These are phyloP conservation scores for Pteronura brasiliensis DNA, from an alignment of 2,113 vertebrate genomes.

Conservation along the genomic window DNA sequence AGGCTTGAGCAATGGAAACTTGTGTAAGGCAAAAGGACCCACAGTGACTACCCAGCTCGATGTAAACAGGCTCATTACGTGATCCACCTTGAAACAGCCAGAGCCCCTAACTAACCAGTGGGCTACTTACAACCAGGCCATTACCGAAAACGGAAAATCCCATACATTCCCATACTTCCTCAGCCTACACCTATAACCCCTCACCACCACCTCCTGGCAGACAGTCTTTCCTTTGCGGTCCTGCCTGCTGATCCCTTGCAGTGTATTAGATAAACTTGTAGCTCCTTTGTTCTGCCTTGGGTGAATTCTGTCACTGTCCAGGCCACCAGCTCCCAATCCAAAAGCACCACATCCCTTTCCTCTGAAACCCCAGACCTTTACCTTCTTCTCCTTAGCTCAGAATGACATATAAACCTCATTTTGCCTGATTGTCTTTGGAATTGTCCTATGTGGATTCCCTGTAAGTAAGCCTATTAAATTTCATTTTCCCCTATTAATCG, in stretches of 20 bases:
- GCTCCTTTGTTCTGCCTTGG: not conserved
- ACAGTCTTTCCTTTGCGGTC: not conserved
- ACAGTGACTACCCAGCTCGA: not conserved
- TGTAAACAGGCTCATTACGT: not conserved
- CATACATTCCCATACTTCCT: not conserved
- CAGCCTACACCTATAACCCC: not conserved
- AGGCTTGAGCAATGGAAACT: not conserved
- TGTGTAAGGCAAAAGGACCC: not conserved
- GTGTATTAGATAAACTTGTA: not conserved
- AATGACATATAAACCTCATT: not conserved
- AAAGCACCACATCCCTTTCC: not conserved
- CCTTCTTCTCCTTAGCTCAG: not conserved
- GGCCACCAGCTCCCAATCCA: not conserved
- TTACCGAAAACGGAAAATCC: not conserved
- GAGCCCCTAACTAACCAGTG: not conserved
- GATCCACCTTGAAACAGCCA: not conserved
- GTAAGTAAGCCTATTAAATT: not conserved
- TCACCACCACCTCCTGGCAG: not conserved
- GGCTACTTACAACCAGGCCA: not conserved
- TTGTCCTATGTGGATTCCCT: not conserved
- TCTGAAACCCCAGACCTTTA: not conserved
- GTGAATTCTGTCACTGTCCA: not conserved
- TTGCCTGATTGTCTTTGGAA: not conserved
- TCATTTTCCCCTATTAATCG: not conserved
- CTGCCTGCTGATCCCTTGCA: not conserved